Evolutionary conservation across 2,888 invertebrate genomes (phyloP).

Genomic region (Nemoura dubitans): DNA sequence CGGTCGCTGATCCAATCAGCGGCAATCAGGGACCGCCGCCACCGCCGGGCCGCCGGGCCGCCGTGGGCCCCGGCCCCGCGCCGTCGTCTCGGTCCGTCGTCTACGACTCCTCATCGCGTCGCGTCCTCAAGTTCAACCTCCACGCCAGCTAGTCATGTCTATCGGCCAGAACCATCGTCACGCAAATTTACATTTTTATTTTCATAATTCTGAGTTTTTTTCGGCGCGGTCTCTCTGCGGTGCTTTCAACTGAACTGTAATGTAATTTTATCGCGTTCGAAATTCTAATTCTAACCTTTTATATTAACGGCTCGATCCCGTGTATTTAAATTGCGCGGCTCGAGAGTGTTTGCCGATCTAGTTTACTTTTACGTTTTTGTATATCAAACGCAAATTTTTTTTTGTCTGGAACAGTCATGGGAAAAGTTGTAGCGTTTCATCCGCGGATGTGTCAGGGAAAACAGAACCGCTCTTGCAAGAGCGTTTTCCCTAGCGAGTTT

Average conservation of each 20-base stretch:
- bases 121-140: not conserved
- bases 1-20: not conserved
- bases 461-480: not conserved
- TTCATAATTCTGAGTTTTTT: conserved; percentile 22
- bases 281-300: conserved; percentile 16
- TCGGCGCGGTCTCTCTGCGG: not conserved
- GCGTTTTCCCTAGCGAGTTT: not conserved
- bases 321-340: not conserved
- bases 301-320: not conserved
- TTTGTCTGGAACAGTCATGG: not conserved
- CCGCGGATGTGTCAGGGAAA: not conserved
- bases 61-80: too few species aligned
- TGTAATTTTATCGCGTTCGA: conserved; percentile 8
- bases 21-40: not conserved
- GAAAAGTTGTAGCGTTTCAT: not conserved
- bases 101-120: not conserved
- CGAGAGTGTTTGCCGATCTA: not conserved
- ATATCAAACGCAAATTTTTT: not conserved
- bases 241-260: not conserved
- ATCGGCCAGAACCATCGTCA: not conserved
- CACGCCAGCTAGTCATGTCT: too few species aligned
- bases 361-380: not conserved
- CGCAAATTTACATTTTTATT: conserved; percentile 16
- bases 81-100: not conserved
- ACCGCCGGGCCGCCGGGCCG: too few species aligned